Percentiles rank a stretch among this genome's conserved stretches.
Conservation (phyloP, 2,113 vertebrate species). For the Cyanistes caeruleus region DNA sequence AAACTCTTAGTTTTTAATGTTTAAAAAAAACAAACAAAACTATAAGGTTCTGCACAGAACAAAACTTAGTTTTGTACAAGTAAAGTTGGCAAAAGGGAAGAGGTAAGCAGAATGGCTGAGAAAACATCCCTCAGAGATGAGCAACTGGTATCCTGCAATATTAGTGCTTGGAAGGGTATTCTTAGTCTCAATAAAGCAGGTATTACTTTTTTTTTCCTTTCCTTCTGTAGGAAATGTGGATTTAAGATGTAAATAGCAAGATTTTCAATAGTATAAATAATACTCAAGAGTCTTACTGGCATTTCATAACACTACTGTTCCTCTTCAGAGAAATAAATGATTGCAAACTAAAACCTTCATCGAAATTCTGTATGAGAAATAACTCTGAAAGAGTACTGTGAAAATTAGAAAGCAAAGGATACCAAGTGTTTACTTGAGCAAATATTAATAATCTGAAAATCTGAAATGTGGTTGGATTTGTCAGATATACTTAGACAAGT, state of each 20-base stretch:
- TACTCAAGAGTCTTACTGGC: not conserved
- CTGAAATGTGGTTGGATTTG: not conserved
- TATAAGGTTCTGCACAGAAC: not conserved
- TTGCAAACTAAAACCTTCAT: not conserved
- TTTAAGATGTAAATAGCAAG: not conserved
- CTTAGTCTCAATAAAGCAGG: not conserved
- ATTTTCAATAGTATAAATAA: not conserved
- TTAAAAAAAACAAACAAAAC: not conserved
- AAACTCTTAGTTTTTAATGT: not conserved
- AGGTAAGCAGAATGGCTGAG: not conserved
- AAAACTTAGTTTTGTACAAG: not conserved
- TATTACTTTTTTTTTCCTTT: not conserved
- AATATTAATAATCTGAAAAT: not conserved
- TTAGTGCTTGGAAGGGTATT: not conserved
- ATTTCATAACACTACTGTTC: not conserved
- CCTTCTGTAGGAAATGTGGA: not conserved
- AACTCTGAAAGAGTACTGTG: not conserved
- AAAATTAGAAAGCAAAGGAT: not conserved
- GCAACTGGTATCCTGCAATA: not conserved
- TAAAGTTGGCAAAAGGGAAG: not conserved
- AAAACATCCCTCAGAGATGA: not conserved
- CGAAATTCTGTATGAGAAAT: not conserved
- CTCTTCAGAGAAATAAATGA: not conserved
- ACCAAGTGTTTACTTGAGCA: not conserved
- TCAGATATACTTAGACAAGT: not conserved